Evolutionary conservation across 2,113 vertebrate species (phyloP).

Genomic region (Burhinus bistriatus): DNA sequence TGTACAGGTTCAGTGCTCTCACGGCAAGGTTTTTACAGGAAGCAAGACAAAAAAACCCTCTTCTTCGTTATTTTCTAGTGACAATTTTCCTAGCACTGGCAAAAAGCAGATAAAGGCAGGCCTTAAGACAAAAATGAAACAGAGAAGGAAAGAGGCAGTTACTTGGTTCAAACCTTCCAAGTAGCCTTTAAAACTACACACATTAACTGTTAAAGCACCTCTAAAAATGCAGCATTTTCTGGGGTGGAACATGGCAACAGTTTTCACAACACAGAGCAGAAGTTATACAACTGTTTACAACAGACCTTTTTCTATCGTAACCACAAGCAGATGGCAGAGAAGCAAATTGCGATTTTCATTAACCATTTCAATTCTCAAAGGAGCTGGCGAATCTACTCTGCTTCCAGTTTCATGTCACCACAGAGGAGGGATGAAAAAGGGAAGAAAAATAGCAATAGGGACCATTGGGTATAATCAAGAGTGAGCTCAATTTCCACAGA

Average conservation of each 20-base stretch:
- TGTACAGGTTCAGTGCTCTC: not conserved
- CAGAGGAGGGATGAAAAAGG: not conserved
- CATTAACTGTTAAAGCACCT: not conserved
- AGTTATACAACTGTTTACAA: constrained; percentile 4
- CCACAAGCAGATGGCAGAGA: constrained; percentile 25
- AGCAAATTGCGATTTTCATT: not conserved
- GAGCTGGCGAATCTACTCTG: not conserved
- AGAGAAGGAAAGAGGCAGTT: not conserved
- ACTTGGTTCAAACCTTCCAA: not conserved
- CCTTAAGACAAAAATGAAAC: not conserved
- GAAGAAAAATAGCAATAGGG: accelerated
- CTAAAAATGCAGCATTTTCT: not conserved
- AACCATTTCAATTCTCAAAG: not conserved
- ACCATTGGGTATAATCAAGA: accelerated
- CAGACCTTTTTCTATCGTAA: not conserved
- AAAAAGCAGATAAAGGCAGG: not conserved
- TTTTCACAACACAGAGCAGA: not conserved
- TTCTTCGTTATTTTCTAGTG: accelerated
- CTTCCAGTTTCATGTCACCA: not conserved
- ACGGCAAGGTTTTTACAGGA: not conserved
- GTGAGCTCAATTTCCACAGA: not conserved
- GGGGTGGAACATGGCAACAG: not conserved
- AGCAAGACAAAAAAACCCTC: not conserved
- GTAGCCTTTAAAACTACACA: not conserved
- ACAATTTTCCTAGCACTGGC: not conserved